Evolutionary conservation across 2,888 invertebrate species (phyloP).

Genomic region (Tetropium fuscum): DNA sequence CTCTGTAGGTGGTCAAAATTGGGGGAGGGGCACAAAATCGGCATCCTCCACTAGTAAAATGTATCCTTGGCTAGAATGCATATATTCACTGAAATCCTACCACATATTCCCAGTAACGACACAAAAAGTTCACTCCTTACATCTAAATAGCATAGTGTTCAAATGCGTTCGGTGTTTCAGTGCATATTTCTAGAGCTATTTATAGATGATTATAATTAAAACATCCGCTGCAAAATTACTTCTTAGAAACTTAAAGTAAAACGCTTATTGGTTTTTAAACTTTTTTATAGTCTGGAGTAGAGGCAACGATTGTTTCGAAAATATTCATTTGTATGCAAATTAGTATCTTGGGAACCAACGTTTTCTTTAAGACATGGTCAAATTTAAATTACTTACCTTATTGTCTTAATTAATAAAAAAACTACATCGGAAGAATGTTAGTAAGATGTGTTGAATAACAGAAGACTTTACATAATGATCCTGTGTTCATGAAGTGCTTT

Average conservation of each 20-base stretch:
- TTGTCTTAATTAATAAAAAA: slow-evolving; percentile 14
- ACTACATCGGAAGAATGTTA: background rate
- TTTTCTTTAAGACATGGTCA: slow-evolving; percentile 51
- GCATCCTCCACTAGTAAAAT: slow-evolving; percentile 47
- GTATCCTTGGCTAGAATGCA: slow-evolving; percentile 61
- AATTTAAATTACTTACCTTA: slow-evolving; percentile 40
- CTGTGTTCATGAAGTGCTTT: slow-evolving; percentile 31
- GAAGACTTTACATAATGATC: slow-evolving; percentile 7
- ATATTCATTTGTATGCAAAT: slow-evolving; percentile 48
- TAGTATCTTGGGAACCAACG: slow-evolving; percentile 42
- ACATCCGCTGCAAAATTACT: too few species aligned
- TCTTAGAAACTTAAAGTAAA: too few species aligned
- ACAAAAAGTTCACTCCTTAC: slow-evolving; percentile 37
- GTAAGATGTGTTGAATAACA: slow-evolving; percentile 6
- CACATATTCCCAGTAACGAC: slow-evolving; percentile 44
- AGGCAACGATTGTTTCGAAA: slow-evolving; percentile 17
- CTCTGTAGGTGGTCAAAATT: slow-evolving; percentile 8
- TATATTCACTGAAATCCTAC: slow-evolving; percentile 54
- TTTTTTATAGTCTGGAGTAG: background rate
- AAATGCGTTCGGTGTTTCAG: slow-evolving; percentile 38
- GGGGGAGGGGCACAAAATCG: slow-evolving; percentile 37
- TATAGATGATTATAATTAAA: too few species aligned
- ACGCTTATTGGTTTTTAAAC: too few species aligned
- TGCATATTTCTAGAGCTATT: too few species aligned
- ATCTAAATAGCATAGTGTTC: slow-evolving; percentile 24